Percentiles rank a stretch among this genome's conserved stretches.
phyloP scores from a whole-genome alignment of 1,140 invertebrate species.

The Luehdorfia chinensis region DNA sequence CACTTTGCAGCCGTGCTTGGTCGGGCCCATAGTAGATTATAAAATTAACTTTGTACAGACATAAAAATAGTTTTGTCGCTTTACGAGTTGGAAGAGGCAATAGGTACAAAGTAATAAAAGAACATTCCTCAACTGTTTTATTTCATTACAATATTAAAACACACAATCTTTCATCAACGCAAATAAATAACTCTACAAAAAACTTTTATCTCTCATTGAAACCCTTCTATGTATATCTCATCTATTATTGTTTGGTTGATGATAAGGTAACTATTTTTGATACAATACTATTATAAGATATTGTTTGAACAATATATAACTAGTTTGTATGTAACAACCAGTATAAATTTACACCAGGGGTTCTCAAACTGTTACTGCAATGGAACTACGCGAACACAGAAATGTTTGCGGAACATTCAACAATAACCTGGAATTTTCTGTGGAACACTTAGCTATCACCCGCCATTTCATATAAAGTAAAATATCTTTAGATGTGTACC shows the following conservation, averaged over 20 bases:
- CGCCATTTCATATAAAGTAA: too few species aligned
- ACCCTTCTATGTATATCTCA: neutral
- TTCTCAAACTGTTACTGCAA: too few species aligned
- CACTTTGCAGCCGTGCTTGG: too few species aligned
- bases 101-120: conserved; percentile 1
- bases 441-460: too few species aligned
- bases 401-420: too few species aligned
- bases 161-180: conserved; percentile 50
- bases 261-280: conserved; percentile 18
- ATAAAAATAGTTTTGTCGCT: too few species aligned
- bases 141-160: conserved; percentile 47
- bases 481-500: too few species aligned
- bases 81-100: too few species aligned
- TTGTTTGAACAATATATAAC: neutral
- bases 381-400: too few species aligned
- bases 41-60: too few species aligned
- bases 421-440: too few species aligned
- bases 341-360: neutral
- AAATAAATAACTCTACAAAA: conserved; percentile 59
- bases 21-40: too few species aligned
- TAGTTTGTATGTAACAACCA: neutral
- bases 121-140: conserved; percentile 19
- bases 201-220: conserved; percentile 36
- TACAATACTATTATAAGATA: conserved; percentile 14
- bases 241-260: neutral